Evolutionary conservation across 2,797 vertebrate species (phyloP).

Genomic region (Eulemur coronatus): DNA sequence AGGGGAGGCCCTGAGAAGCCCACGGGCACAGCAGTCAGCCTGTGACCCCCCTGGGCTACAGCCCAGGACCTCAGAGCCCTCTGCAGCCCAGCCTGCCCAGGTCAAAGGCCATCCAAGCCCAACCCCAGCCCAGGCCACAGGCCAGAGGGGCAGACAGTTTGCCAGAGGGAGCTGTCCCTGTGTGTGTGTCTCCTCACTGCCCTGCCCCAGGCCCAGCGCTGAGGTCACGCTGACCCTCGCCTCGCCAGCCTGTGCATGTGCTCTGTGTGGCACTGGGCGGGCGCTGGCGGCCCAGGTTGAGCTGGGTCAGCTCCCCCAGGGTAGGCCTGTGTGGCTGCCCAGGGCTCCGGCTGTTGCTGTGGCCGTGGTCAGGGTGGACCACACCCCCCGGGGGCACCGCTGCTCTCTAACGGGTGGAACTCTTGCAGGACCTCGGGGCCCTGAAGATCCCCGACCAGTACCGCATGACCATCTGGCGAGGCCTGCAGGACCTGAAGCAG

Average conservation of each 20-base stretch:
- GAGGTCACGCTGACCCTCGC: background rate
- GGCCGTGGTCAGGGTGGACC: background rate
- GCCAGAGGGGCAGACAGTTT: background rate
- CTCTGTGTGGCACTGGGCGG: background rate
- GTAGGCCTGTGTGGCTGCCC: too few relatives aligned
- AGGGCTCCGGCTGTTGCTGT: too few relatives aligned
- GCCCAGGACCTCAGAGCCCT: background rate
- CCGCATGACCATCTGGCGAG: constrained; percentile 95
- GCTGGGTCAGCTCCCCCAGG: background rate
- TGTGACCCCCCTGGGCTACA: fast-evolving
- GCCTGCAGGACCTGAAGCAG: constrained; percentile 97
- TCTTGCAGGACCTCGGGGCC: constrained; percentile 92
- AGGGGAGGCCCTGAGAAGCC: background rate
- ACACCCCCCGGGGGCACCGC: fast-evolving
- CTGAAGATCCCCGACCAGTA: constrained; percentile 98
- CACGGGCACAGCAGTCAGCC: fast-evolving
- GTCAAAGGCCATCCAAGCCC: background rate
- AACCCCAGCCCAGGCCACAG: background rate
- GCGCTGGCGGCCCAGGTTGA: background rate
- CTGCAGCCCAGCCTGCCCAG: background rate
- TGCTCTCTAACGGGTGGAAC: background rate
- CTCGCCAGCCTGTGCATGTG: background rate
- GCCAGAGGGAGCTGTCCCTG: background rate
- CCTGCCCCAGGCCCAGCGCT: background rate
- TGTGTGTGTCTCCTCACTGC: background rate